phyloP scores from a whole-genome alignment of 2,797 vertebrate genomes.

The Tapera naevia region DNA sequence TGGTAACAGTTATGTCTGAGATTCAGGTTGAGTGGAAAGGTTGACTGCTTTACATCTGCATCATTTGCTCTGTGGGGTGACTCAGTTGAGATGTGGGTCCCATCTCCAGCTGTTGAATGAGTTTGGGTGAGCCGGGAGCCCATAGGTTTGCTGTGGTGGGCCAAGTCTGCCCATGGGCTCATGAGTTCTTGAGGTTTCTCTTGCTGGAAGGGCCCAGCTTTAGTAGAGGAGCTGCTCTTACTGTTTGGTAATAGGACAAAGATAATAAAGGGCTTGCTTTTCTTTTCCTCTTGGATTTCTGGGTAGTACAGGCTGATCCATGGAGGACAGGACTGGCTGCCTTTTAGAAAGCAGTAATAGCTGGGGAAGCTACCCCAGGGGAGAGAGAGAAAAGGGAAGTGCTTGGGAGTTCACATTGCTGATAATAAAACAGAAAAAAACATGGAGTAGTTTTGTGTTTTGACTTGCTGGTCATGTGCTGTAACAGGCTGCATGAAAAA shows the following conservation, averaged over 20 bases:
- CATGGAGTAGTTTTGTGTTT: fast-evolving
- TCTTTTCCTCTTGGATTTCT: background rate
- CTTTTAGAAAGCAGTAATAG: background rate
- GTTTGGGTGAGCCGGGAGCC: too few species aligned
- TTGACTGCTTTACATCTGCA: background rate
- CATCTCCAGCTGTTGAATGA: too few species aligned
- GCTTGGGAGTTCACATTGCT: background rate
- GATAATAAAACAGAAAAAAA: background rate
- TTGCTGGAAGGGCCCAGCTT: too few species aligned
- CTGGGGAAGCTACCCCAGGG: background rate
- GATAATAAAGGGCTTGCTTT: too few species aligned
- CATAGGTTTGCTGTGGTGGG: too few species aligned
- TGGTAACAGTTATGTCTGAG: background rate
- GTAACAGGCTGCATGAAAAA: background rate
- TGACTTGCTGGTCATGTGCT: background rate
- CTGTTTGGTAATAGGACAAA: too few species aligned
- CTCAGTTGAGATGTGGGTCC: too few species aligned
- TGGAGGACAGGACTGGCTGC: background rate
- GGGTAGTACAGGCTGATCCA: background rate
- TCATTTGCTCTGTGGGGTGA: too few species aligned
- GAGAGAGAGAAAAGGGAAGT: background rate
- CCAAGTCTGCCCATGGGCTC: too few species aligned
- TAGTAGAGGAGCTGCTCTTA: too few species aligned
- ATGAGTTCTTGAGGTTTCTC: too few species aligned
- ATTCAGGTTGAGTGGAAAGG: background rate